Base-by-base conservation (phyloP, 1,140 invertebrate genomes). In the Penaeus indicus region DNA sequence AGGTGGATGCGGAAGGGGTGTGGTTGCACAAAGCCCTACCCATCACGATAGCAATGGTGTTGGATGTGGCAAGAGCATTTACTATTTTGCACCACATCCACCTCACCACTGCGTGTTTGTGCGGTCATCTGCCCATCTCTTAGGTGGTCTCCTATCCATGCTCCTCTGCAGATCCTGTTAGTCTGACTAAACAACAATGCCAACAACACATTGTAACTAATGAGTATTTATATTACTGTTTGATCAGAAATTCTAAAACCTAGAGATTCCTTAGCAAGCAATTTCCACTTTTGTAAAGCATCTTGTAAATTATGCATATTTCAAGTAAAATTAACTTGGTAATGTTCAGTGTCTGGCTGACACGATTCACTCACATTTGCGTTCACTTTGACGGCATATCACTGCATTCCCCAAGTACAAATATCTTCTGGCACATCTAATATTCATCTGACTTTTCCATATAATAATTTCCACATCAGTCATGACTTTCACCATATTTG, bases 191-290 rank as follows among this genome's bases (percentile, higher is more conserved):
- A 88, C 86, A 88, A 88, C 86, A 88, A 88, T 82, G 81, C 86
- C 86, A 88, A 88, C 86, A 88, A 88, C 80, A 88, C 86, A 88
- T 88, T 88, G 81, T 88, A 88, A 88, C 86, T 88, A 88, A 88
- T 88, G 72, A 84, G 86, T 88, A 88, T 88, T 88, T 88, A 88
- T 83, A 88, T 88, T 88, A 88, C 86, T 88, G 80, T 88, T 88
- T 88, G 86, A 88, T 88, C 86, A 88, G 86, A 88, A 88, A 88
- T 88, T 88, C 86, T 88, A 88, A 88, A 88, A 88, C 86, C 86
- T 88, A 88, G 81, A 88, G 86, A 88, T 77, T 84, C 72, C 86
- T 88, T 88, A 88, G 86, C 86, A 88, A 88, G 86, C 86, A 88
- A 88, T 88, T 88, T 82, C 60, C 86, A 82, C 86, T 88, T 84